Conservation (phyloP, 2,888 invertebrate genomes). For the Mimas tiliae region DNA sequence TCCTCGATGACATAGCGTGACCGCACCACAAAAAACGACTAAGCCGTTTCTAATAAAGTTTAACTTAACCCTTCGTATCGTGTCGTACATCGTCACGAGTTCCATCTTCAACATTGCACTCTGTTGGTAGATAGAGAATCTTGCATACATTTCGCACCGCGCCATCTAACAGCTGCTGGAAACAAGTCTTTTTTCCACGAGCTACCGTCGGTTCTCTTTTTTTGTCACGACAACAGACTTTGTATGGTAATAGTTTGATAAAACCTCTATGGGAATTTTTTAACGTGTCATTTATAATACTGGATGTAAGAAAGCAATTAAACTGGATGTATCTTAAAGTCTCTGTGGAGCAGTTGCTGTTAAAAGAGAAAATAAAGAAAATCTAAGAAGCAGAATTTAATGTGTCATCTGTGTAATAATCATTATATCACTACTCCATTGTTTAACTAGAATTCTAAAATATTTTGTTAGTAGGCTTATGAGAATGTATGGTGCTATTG, state of each 20-base stretch:
- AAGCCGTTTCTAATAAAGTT: slow-evolving; percentile 29
- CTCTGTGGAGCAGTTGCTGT: neutral
- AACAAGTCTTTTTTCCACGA: slow-evolving; percentile 43
- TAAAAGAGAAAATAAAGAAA: neutral
- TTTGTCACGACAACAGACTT: slow-evolving; percentile 67
- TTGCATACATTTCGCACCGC: slow-evolving; percentile 63
- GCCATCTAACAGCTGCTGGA: slow-evolving; percentile 50
- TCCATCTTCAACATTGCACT: slow-evolving; percentile 41
- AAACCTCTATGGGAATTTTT: neutral
- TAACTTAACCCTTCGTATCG: slow-evolving; percentile 33
- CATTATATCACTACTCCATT: too few species aligned
- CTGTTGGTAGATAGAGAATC: slow-evolving; percentile 52
- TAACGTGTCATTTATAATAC: slow-evolving; percentile 5
- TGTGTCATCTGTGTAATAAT: too few species aligned
- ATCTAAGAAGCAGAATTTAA: too few species aligned
- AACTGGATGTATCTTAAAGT: neutral
- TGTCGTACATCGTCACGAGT: slow-evolving; percentile 46
- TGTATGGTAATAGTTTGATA: slow-evolving; percentile 50
- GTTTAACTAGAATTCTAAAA: too few species aligned
- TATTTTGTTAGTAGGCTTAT: too few species aligned
- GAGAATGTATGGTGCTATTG: too few species aligned
- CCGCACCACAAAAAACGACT: slow-evolving; percentile 18
- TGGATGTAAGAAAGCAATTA: slow-evolving; percentile 1
- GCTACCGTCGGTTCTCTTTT: slow-evolving; percentile 43
- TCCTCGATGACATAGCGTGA: slow-evolving; percentile 13